Conservation (phyloP, 2,888 invertebrate genomes). For the Seladonia tumulorum region DNA sequence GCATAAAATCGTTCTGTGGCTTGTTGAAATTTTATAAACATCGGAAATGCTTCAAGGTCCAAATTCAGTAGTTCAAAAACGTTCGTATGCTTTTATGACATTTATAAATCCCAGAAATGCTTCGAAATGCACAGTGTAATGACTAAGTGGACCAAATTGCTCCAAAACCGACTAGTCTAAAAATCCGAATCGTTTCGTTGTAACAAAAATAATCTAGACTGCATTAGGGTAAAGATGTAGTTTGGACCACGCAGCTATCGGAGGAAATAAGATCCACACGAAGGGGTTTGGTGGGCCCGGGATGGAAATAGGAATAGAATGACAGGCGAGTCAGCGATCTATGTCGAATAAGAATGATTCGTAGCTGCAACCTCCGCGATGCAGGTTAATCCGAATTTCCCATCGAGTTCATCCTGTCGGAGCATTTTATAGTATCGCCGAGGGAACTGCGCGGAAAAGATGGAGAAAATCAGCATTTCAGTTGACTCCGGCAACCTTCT, state of each 20-base stretch:
- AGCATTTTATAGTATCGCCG: slow-evolving; percentile 27
- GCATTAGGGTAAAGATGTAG: background rate
- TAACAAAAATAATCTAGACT: background rate
- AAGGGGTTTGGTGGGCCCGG: background rate
- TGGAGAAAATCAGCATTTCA: slow-evolving; percentile 48
- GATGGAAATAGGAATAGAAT: background rate
- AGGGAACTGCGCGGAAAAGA: slow-evolving; percentile 30
- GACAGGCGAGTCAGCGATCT: background rate
- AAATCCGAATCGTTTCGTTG: background rate
- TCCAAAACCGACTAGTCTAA: background rate
- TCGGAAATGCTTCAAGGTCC: no score
- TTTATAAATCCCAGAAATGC: background rate
- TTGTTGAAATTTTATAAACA: background rate
- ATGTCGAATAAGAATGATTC: background rate
- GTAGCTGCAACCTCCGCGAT: background rate
- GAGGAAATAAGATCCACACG: background rate
- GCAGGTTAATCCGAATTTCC: slow-evolving; percentile 17
- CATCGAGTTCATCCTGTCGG: slow-evolving; percentile 10
- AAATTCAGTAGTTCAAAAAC: no score
- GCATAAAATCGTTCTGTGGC: background rate
- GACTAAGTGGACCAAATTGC: background rate
- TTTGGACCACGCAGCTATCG: background rate
- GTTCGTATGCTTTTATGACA: background rate
- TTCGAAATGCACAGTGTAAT: background rate
- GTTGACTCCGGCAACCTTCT: slow-evolving; percentile 45